Evolutionary conservation across 35 echinoderm and acorn worm species (phyloP).

Genomic region (Patiria miniata): DNA sequence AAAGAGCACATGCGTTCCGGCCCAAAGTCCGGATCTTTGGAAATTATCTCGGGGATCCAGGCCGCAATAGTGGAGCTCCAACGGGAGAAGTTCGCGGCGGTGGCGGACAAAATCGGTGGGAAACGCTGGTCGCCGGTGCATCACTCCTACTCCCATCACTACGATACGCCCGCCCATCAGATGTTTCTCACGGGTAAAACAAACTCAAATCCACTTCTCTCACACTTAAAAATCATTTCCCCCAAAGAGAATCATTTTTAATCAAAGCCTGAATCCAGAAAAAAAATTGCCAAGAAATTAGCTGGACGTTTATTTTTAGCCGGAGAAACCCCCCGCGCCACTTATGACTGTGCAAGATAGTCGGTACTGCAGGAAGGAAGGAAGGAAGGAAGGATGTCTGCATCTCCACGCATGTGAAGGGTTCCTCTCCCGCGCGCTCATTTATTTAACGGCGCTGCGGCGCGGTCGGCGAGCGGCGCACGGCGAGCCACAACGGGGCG

Average conservation of each 20-base stretch:
- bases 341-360: not conserved
- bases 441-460: conserved; percentile 40
- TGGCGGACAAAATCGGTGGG: conserved; percentile 24
- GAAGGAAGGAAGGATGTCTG: conserved; percentile 42
- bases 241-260: not conserved
- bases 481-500: not conserved
- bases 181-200: conserved; percentile 23
- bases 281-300: not conserved
- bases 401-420: conserved; percentile 44
- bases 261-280: not conserved
- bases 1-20: not conserved
- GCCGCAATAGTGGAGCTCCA: conserved; percentile 1
- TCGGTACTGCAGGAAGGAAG: conserved; percentile 32
- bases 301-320: conserved; percentile 20
- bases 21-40: conserved; percentile 21
- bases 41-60: not conserved
- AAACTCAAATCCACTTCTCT: not conserved
- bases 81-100: conserved; percentile 7
- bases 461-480: not conserved
- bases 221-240: not conserved
- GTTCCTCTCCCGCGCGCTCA: conserved; percentile 20
- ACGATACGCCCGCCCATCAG: conserved; percentile 12
- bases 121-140: conserved; percentile 3
- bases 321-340: not conserved
- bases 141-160: conserved; percentile 21